phyloP scores from a whole-genome alignment of 2,797 vertebrate species.

The Pseudotriccus pelzelni region DNA sequence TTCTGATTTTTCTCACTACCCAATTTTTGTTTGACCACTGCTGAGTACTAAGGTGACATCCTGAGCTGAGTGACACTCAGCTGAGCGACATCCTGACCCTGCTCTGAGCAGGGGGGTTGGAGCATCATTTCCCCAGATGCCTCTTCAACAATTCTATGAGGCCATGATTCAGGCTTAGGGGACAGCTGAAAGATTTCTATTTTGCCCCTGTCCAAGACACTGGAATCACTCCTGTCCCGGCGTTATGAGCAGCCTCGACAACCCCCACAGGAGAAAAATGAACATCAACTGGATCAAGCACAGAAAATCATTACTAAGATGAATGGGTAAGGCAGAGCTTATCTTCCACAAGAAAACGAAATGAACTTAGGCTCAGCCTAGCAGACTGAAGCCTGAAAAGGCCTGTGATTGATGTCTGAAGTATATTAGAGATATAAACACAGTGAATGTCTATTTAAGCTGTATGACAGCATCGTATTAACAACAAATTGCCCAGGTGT shows the following conservation, averaged over 20 bases:
- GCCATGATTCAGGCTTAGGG: neutral
- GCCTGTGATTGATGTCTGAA: conserved; percentile 31
- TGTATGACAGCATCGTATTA: neutral
- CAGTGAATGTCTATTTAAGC: neutral
- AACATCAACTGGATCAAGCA: neutral
- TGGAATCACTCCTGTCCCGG: neutral
- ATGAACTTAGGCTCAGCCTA: conserved; percentile 24
- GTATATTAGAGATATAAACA: neutral
- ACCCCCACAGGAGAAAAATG: neutral
- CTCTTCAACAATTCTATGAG: neutral
- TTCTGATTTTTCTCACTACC: neutral
- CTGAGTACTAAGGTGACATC: neutral
- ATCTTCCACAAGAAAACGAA: conserved; percentile 31
- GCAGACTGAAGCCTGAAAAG: conserved; percentile 16
- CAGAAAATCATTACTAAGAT: conserved; percentile 56
- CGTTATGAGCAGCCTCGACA: neutral
- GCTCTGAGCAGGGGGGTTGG: neutral
- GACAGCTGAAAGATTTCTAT: conserved; percentile 9
- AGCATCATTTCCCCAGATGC: neutral
- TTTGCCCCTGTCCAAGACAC: neutral
- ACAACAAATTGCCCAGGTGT: neutral
- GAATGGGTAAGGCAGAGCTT: conserved; percentile 30
- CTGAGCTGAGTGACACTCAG: neutral
- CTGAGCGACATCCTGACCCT: neutral
- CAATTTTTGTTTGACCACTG: neutral